Evolutionary conservation across 2,888 invertebrate genomes (phyloP).

Genomic region (Clanis bilineata): DNA sequence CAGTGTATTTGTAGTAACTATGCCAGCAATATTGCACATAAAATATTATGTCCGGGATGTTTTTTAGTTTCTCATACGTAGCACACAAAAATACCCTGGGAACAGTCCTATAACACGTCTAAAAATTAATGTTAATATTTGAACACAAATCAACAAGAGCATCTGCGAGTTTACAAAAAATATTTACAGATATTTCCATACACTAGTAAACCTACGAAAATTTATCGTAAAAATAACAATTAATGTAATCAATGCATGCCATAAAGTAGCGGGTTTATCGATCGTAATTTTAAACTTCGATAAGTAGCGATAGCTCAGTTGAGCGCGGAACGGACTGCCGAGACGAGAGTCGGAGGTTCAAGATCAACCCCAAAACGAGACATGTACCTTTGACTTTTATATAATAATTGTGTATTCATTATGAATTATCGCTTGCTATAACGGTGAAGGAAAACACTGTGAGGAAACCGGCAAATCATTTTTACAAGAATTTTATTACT

Average conservation of each 20-base stretch:
- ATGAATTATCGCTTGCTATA: too few species aligned
- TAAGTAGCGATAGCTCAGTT: too few species aligned
- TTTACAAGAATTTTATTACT: too few species aligned
- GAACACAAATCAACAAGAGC: neutral
- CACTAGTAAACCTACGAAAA: neutral
- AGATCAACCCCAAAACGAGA: too few species aligned
- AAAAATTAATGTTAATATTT: neutral
- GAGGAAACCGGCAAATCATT: too few species aligned
- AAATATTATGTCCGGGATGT: neutral
- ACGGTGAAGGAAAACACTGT: too few species aligned
- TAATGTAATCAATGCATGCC: slow-evolving; percentile 5
- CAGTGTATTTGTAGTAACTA: neutral
- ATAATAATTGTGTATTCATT: too few species aligned
- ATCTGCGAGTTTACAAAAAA: neutral
- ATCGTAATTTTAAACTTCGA: neutral
- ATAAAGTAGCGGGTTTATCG: slow-evolving; percentile 5
- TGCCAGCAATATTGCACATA: neutral
- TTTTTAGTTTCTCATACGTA: neutral
- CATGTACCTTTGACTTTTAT: too few species aligned
- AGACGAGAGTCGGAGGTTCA: too few species aligned
- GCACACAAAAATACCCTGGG: neutral
- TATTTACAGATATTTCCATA: neutral
- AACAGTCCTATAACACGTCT: neutral
- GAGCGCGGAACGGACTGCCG: too few species aligned
- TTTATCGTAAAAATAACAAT: neutral